phyloP scores from a whole-genome alignment of 2,113 vertebrate genomes.

The Nothocercus julius region DNA sequence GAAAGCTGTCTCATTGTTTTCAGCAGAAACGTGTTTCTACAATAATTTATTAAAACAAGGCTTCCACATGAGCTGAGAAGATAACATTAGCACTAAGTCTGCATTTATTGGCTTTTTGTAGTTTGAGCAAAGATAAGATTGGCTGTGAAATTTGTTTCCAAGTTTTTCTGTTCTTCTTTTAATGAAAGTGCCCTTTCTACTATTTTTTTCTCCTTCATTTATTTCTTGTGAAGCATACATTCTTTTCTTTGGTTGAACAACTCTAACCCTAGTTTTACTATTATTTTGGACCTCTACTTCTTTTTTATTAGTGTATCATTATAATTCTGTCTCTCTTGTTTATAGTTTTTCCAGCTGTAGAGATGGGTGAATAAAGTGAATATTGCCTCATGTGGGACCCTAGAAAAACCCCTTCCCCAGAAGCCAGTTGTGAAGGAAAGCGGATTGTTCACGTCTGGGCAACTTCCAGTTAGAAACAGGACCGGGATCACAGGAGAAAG shows the following conservation, averaged over 20 bases:
- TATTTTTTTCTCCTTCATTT: rapidly evolving
- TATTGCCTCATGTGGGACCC: not conserved
- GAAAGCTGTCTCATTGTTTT: not conserved
- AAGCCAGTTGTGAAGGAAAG: not conserved
- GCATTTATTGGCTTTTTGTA: not conserved
- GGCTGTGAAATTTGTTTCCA: not conserved
- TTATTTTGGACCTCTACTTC: rapidly evolving
- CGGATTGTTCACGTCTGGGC: not conserved
- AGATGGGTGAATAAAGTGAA: not conserved
- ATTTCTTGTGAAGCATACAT: not conserved
- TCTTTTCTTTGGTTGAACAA: not conserved
- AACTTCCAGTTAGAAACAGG: not conserved
- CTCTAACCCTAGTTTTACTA: not conserved
- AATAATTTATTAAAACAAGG: not conserved
- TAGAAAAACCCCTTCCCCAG: not conserved
- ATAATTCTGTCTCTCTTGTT: not conserved
- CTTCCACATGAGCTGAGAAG: not conserved
- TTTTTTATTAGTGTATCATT: rapidly evolving
- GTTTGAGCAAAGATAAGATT: not conserved
- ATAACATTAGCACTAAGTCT: not conserved
- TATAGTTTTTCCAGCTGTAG: not conserved
- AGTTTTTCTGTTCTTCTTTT: not conserved
- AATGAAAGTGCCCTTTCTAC: not conserved
- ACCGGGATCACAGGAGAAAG: not conserved
- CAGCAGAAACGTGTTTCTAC: not conserved